Evolutionary conservation across 2,113 vertebrate genomes (phyloP).

Genomic region (Beaufortia kweichowensis): DNA sequence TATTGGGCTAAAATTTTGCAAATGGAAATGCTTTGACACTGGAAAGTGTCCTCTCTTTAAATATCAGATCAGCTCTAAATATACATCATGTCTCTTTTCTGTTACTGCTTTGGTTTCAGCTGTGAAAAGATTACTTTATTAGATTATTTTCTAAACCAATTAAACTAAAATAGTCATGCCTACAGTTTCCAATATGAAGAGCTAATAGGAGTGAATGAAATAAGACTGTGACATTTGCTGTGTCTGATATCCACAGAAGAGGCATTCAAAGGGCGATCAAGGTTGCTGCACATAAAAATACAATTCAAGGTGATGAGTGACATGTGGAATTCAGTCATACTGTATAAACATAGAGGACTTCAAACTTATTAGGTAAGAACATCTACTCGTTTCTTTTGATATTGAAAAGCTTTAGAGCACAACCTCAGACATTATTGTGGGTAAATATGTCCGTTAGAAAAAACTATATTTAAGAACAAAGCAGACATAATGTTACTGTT

Average conservation of each 20-base stretch:
- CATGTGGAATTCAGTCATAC: too few relatives aligned
- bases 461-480: not conserved
- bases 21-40: slow-evolving; percentile 14
- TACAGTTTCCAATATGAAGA: slow-evolving; percentile 25
- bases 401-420: not conserved
- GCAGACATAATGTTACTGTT: not conserved
- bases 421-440: not conserved
- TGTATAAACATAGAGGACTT: too few relatives aligned
- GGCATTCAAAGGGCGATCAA: not conserved
- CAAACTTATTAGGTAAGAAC: not conserved
- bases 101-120: not conserved
- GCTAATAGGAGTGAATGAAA: not conserved
- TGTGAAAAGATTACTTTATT: slow-evolving; percentile 31
- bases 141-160: slow-evolving; percentile 42
- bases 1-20: slow-evolving; percentile 3
- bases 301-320: not conserved
- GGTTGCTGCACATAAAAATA: not conserved
- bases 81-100: slow-evolving; percentile 14
- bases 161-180: slow-evolving; percentile 36
- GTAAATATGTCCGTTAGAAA: not conserved
- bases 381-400: not conserved
- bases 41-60: not conserved
- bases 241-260: not conserved
- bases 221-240: slow-evolving; percentile 16
- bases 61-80: slow-evolving; percentile 26